These are phyloP conservation scores for Lepidonotus clava DNA, from an alignment of 2,888 invertebrate genomes.

Conservation along the genomic window DNA sequence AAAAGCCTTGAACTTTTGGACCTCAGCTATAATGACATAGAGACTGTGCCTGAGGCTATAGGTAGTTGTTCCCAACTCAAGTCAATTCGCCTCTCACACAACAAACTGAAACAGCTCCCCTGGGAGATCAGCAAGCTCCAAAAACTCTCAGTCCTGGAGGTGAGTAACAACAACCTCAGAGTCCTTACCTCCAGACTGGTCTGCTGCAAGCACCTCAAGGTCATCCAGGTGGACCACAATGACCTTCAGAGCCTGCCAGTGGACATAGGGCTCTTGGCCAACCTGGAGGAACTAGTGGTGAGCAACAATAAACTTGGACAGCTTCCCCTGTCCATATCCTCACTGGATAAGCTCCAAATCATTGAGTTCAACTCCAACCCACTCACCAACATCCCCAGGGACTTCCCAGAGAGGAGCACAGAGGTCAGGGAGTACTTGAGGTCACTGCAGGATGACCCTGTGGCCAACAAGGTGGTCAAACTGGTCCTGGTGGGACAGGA, in stretches of 20 bases:
- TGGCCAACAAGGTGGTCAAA: constrained; percentile 63
- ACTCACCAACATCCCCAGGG: constrained; percentile 64
- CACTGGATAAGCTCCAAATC: constrained; percentile 56
- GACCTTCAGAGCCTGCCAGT: constrained; percentile 61
- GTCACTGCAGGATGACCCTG: constrained; percentile 63
- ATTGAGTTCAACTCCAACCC: constrained; percentile 63
- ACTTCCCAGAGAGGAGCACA: constrained; percentile 62
- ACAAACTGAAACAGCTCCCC: constrained; percentile 61
- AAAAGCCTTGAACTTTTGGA: constrained; percentile 60
- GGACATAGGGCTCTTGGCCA: constrained; percentile 61
- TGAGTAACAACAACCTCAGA: constrained; percentile 59
- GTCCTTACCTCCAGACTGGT: constrained; percentile 55
- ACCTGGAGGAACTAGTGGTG: constrained; percentile 60
- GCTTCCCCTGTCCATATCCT: constrained; percentile 62
- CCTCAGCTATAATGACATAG: constrained; percentile 62
- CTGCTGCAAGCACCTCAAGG: constrained; percentile 55
- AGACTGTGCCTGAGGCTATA: constrained; percentile 57
- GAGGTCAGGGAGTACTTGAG: constrained; percentile 63
- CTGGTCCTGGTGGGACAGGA: constrained; percentile 66
- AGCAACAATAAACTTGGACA: constrained; percentile 61
- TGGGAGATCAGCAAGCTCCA: constrained; percentile 52
- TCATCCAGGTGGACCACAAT: constrained; percentile 60
- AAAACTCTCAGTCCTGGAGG: constrained; percentile 59
- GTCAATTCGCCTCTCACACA: constrained; percentile 59
- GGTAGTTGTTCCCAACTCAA: constrained; percentile 58